Evolutionary conservation across 2,797 vertebrate genomes (phyloP), one percentile per base, ranked within the genome.

Genomic region (Coendou prehensilis): DNA sequence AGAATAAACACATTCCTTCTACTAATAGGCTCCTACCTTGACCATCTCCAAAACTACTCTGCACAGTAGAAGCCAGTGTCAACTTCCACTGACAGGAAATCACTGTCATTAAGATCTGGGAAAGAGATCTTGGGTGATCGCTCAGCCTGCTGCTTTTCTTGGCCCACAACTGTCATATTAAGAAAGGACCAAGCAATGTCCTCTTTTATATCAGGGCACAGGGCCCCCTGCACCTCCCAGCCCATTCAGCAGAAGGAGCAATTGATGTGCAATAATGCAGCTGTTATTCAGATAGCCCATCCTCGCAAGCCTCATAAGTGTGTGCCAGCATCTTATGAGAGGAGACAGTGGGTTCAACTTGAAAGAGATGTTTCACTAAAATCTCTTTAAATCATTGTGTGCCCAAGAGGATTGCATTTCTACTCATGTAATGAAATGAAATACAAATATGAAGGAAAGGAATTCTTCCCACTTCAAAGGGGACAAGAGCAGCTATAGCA

Each of bases 121-220:
- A 94, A 92, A 81, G 47, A 89, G 5, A 83, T 83, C 28, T 23
- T 20, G 23, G 15, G n/a, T 89, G 82, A 95, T 95, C 89, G 93
- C 45, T 41, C 37, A 93, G 64, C 4, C 23, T 45, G n/a, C 6
- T 97, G 82, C 86, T 96, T 97, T 93, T 54, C 30, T 94, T 96
- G 91, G 83, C 79, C 37, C 47, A 23, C 23, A 71, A 6, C 14
- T 86, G 41, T 71, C 20, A 37, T 45, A 28, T 52, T 92, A 73
- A 94, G 45, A 96, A 91, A 79, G 28, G 30, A 37, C 9, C 13
- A 61, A 90, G 45, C 28, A 81, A 64, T 76, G 28, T 91, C 41
- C 20, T 89, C n/a, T 75, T 85, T 92, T 56, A 61, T 90, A 63
- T 92, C 63, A 91, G 52, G 37, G 75, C 26, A 71, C 30, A n/a